A percentile compares a stretch with the other conserved stretches of the same genome.
Conservation (phyloP, 2,797 vertebrate species). For the Gallinago stenura region DNA sequence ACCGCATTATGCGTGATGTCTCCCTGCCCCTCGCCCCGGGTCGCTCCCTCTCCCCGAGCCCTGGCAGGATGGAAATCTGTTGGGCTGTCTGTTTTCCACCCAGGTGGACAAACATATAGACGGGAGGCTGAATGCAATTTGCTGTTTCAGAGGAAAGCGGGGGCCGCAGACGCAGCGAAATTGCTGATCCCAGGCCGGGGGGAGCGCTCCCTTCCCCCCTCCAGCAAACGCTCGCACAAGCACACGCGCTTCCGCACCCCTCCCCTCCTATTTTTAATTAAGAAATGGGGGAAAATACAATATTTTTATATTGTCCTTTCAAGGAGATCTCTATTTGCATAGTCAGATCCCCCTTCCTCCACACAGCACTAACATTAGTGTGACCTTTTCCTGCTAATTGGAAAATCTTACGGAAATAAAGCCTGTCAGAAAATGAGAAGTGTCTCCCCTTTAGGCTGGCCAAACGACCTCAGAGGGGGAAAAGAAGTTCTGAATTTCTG, state of each 20-base stretch:
- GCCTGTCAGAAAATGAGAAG: constrained; percentile 87
- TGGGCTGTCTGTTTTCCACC: constrained; percentile 6
- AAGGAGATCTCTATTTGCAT: constrained; percentile 85
- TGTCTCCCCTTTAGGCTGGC: constrained; percentile 85
- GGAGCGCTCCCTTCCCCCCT: background rate
- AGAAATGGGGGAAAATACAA: constrained; percentile 58
- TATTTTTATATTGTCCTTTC: constrained; percentile 77
- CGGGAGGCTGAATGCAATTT: background rate
- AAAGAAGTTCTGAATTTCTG: constrained; percentile 86
- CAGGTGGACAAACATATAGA: constrained; percentile 46
- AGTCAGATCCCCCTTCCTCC: constrained; percentile 75
- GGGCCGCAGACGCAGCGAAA: background rate
- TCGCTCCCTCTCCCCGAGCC: background rate
- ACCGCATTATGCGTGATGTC: rapidly evolving
- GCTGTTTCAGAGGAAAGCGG: constrained; percentile 30
- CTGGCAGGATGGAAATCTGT: background rate
- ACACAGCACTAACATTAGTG: constrained; percentile 81
- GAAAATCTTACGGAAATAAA: constrained; percentile 89
- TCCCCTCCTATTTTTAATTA: constrained; percentile 4
- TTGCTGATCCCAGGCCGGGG: constrained; percentile 4
- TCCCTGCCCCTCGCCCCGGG: background rate
- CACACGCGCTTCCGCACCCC: background rate
- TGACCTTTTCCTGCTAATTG: constrained; percentile 87
- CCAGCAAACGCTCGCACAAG: background rate
- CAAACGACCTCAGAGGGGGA: constrained; percentile 89